Conservation (phyloP, 2,888 invertebrate species). For the Philaethria dido region DNA sequence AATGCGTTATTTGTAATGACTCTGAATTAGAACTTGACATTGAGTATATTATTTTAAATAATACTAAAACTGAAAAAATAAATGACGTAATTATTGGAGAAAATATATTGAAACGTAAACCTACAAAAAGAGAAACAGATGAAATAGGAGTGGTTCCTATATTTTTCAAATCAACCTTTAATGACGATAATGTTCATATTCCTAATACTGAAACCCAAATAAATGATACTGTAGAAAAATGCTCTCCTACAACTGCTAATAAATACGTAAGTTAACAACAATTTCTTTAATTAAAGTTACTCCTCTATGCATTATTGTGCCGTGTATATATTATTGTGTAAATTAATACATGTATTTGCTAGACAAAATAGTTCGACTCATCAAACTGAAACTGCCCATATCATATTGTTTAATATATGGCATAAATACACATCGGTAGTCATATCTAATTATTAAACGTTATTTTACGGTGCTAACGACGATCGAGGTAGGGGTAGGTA, state of each 20-base stretch:
- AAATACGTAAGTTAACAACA: conserved; percentile 3
- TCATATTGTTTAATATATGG: no score
- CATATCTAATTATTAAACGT: no score
- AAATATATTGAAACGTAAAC: conserved; percentile 56
- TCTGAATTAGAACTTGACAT: conserved; percentile 55
- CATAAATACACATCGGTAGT: no score
- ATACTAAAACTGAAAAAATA: conserved; percentile 38
- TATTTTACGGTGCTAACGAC: no score
- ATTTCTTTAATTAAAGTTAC: neutral
- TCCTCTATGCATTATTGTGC: no score
- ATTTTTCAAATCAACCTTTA: conserved; percentile 51
- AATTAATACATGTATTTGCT: no score
- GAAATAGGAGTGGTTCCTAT: conserved; percentile 47
- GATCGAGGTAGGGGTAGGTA: no score
- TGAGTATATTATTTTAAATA: conserved; percentile 47
- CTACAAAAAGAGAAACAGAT: conserved; percentile 40
- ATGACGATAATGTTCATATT: conserved; percentile 35
- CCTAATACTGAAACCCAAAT: neutral
- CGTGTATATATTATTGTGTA: no score
- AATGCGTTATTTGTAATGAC: conserved; percentile 48
- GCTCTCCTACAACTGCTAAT: neutral
- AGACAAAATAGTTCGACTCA: no score
- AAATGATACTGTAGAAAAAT: conserved; percentile 2
- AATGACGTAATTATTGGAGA: conserved; percentile 59
- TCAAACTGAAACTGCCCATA: no score